Conservation (phyloP, 2,888 invertebrate species). For the Leucoptera coffeella region DNA sequence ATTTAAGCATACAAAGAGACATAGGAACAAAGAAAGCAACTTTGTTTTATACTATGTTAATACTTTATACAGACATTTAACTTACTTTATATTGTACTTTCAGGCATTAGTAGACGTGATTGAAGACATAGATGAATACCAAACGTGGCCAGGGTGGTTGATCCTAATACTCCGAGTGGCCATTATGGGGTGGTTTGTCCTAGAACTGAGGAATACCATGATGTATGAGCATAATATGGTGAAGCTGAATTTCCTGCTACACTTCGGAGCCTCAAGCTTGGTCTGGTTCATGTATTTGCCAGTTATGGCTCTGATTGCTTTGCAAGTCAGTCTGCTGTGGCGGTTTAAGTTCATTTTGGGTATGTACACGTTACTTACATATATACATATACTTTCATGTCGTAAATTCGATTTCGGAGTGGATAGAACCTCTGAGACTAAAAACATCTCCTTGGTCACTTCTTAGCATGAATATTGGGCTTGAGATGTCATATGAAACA, state of each 20-base stretch:
- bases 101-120: conserved; percentile 95
- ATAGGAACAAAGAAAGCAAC: too few relatives aligned
- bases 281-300: conserved; percentile 99
- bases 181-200: conserved; percentile 87
- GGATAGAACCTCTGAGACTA: too few relatives aligned
- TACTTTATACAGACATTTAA: too few relatives aligned
- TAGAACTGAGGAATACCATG: conserved; percentile 56
- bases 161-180: conserved; percentile 79
- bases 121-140: conserved; percentile 94
- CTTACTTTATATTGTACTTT: conserved; percentile 9
- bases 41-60: too few relatives aligned
- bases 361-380: too few relatives aligned
- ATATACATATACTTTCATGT: too few relatives aligned
- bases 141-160: conserved; percentile 96
- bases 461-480: too few relatives aligned
- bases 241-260: conserved; percentile 88
- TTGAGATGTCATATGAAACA: too few relatives aligned
- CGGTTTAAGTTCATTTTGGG: conserved; percentile 89
- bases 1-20: too few relatives aligned
- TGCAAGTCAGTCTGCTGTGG: conserved; percentile 93
- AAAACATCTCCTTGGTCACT: too few relatives aligned
- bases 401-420: too few relatives aligned
- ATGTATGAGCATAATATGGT: conserved; percentile 49
- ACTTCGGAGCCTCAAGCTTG: conserved; percentile 94
- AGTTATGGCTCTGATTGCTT: conserved; percentile 85